Evolutionary conservation across 2,113 vertebrate species (phyloP).

Genomic region (Sinocyclocheilus anophthalmus): DNA sequence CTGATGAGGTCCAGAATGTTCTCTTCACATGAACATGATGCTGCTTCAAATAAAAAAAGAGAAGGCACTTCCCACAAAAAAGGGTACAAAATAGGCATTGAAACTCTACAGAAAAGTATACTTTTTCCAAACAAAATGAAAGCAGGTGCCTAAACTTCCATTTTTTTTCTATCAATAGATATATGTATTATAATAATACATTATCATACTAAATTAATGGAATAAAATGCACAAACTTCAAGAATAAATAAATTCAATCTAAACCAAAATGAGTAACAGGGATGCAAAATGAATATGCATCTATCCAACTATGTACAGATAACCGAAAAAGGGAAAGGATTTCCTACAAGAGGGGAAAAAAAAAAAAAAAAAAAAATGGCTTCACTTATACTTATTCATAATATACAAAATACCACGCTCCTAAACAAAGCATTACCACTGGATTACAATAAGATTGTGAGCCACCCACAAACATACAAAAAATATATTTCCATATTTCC

Average conservation of each 20-base stretch:
- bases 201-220: neutral
- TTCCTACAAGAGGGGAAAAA: neutral
- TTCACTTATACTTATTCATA: neutral
- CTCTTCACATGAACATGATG: constrained; percentile 54
- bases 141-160: neutral
- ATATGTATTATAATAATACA: neutral
- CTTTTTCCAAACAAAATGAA: neutral
- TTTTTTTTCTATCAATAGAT: neutral
- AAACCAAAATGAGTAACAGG: too few relatives aligned
- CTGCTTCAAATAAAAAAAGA: constrained; percentile 43
- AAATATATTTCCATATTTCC: neutral
- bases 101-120: neutral
- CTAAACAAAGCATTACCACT: neutral
- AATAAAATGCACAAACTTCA: neutral
- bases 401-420: neutral
- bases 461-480: neutral
- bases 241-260: neutral
- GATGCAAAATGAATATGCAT: neutral
- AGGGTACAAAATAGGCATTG: neutral
- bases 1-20: constrained; percentile 69
- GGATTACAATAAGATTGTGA: neutral
- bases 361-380: neutral
- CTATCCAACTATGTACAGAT: neutral
- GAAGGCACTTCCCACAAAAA: neutral
- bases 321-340: neutral